Evolutionary conservation across 2,888 invertebrate species (phyloP).

Genomic region (Plutella xylostella): DNA sequence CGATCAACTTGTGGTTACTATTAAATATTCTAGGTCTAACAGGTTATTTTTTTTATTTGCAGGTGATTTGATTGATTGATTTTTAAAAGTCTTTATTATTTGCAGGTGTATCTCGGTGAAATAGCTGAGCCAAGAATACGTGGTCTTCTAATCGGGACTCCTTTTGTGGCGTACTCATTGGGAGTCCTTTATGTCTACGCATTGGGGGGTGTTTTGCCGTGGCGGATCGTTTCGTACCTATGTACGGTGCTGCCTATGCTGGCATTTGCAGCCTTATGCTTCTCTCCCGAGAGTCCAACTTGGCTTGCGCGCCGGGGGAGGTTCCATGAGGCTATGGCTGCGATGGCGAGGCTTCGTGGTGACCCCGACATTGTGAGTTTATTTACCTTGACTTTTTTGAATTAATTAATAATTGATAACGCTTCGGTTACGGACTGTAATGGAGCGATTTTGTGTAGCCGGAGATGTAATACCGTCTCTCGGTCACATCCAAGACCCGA

Average conservation of each 20-base stretch:
- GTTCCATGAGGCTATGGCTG: constrained; percentile 64
- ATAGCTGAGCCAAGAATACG: constrained; percentile 79
- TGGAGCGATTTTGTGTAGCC: no score
- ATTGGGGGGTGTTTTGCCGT: constrained; percentile 75
- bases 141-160: constrained; percentile 76
- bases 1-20: no score
- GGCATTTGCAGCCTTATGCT: constrained; percentile 71
- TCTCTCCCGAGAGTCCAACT: constrained; percentile 80
- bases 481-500: no score
- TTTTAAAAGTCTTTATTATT: constrained; percentile 19
- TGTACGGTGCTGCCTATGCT: constrained; percentile 71
- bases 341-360: constrained; percentile 72
- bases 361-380: constrained; percentile 68
- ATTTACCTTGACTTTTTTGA: background rate
- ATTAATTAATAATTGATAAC: background rate
- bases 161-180: constrained; percentile 79
- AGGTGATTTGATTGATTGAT: no score
- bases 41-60: no score
- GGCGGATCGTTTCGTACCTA: constrained; percentile 77
- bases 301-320: constrained; percentile 77
- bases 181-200: constrained; percentile 81
- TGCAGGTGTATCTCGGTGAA: constrained; percentile 80
- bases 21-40: no score
- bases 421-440: background rate
- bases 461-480: no score